Percentiles rank a stretch among this genome's conserved stretches.
Conservation (phyloP, 2,888 invertebrate genomes). For the Beris morrisii region DNA sequence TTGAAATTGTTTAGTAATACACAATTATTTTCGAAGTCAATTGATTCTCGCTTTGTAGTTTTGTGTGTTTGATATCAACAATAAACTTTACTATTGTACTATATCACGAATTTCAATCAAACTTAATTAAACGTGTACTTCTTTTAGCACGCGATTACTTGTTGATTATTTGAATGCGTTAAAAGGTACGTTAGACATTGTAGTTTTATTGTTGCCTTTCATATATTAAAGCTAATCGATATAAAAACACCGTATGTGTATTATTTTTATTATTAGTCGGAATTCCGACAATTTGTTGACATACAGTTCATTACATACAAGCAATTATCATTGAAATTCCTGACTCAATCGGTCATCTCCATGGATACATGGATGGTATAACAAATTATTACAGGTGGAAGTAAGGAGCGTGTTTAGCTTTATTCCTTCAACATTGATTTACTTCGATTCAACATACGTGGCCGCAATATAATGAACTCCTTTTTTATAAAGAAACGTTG, state of each 20-base stretch:
- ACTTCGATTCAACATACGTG: background rate
- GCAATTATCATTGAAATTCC: constrained; percentile 14
- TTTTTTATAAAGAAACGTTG: background rate
- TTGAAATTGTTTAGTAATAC: too few relatives aligned
- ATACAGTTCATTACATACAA: constrained; percentile 14
- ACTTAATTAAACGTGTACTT: too few relatives aligned
- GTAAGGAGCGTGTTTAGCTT: constrained; percentile 5
- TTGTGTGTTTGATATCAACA: too few relatives aligned
- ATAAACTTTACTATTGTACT: too few relatives aligned
- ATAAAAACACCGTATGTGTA: background rate
- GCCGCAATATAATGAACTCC: background rate
- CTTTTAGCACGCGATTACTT: too few relatives aligned
- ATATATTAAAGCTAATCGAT: too few relatives aligned
- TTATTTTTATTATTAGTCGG: constrained; percentile 16
- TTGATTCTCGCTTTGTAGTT: too few relatives aligned
- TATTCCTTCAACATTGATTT: constrained; percentile 18
- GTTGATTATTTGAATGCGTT: too few relatives aligned
- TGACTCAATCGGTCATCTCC: constrained; percentile 28
- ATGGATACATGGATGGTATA: constrained; percentile 19
- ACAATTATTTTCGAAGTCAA: too few relatives aligned
- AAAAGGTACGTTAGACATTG: too few relatives aligned
- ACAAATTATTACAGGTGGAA: constrained; percentile 19
- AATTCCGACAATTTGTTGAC: constrained; percentile 18
- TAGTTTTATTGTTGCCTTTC: too few relatives aligned
- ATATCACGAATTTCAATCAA: too few relatives aligned